A percentile compares a stretch with the other conserved stretches of the same genome.
Conservation (phyloP, 2,888 invertebrate genomes). For the Noctua fimbriata region DNA sequence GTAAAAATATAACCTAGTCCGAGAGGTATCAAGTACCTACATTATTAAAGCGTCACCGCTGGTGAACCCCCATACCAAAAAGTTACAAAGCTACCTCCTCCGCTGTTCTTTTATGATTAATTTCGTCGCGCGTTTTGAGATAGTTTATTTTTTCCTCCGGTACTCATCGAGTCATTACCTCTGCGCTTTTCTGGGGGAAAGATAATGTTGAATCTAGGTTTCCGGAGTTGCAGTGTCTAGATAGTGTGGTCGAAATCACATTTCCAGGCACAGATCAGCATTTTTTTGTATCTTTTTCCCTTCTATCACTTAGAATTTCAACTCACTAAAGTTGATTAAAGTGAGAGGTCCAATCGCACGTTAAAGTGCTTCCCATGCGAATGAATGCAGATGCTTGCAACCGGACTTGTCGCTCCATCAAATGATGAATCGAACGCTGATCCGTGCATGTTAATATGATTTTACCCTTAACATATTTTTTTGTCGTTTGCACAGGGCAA, state of each 20-base stretch:
- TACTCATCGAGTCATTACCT: not conserved
- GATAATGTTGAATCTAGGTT: not conserved
- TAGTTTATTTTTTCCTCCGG: not conserved
- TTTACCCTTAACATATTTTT: no score
- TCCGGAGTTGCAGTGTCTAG: not conserved
- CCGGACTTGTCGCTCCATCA: not conserved
- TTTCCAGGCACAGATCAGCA: not conserved
- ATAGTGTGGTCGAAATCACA: not conserved
- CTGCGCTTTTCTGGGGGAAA: not conserved
- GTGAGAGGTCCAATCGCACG: not conserved
- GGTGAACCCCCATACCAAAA: not conserved
- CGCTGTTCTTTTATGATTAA: not conserved
- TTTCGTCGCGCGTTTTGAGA: not conserved
- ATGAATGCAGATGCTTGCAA: not conserved
- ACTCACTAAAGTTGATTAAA: not conserved
- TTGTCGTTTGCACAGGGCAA: slow-evolving; percentile 86
- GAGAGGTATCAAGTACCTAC: not conserved
- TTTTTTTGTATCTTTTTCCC: not conserved
- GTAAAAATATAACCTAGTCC: not conserved
- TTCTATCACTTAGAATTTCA: no score
- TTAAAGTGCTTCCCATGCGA: not conserved
- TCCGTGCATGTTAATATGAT: not conserved
- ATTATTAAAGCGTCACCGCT: not conserved
- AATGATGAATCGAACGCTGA: not conserved
- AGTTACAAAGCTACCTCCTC: not conserved